Percentiles rank a stretch among this genome's conserved stretches.
These are phyloP conservation scores for Platysternon megacephalum DNA, from an alignment of 2,113 vertebrate species.

Conservation along the genomic window DNA sequence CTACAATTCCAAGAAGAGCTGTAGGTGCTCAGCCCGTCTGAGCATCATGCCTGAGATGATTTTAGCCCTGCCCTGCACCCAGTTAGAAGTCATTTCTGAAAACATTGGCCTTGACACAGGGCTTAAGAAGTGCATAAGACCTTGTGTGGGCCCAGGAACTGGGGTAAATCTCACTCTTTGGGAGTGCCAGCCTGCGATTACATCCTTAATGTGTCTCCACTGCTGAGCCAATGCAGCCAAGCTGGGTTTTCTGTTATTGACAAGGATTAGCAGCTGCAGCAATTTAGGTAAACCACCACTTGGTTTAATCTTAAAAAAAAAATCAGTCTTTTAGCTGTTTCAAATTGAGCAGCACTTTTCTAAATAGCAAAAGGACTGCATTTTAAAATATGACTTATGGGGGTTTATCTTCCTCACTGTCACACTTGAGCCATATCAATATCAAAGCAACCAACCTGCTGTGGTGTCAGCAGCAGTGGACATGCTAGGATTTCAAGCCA, in stretches of 20 bases:
- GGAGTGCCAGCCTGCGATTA: neutral
- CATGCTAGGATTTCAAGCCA: conserved; percentile 11
- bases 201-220: neutral
- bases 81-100: neutral
- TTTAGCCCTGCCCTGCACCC: neutral
- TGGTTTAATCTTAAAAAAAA: neutral
- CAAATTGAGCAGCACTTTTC: conserved; percentile 4
- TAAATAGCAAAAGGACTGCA: neutral
- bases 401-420: neutral
- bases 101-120: neutral
- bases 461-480: neutral
- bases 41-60: neutral
- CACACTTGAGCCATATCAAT: neutral
- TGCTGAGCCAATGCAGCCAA: neutral
- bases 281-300: neutral
- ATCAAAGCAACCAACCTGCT: conserved; percentile 5
- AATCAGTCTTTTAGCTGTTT: neutral
- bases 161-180: neutral
- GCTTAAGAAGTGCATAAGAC: neutral
- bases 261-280: neutral
- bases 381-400: conserved; percentile 24
- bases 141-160: neutral
- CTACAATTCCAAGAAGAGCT: neutral
- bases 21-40: neutral
- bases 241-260: neutral